Conservation (phyloP, 2,113 vertebrate genomes). For the Saguinus midas region DNA sequence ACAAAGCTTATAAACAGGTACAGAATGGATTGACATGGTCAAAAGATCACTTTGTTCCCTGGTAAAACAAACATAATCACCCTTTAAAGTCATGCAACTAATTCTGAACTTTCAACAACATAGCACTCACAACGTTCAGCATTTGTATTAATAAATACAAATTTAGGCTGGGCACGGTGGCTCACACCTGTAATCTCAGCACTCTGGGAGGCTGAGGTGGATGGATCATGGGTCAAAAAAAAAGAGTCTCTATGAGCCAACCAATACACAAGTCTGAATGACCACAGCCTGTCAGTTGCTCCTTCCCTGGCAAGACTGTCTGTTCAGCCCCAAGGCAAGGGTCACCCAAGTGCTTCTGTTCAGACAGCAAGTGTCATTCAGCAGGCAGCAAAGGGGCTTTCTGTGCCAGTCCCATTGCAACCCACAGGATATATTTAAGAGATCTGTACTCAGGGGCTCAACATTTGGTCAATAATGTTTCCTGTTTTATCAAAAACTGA, state of each 20-base stretch:
- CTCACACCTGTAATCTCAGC: too few relatives aligned
- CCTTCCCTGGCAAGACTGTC: not conserved
- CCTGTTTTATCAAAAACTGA: not conserved
- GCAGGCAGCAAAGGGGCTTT: not conserved
- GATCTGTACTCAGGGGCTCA: not conserved
- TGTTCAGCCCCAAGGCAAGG: not conserved
- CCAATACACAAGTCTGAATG: not conserved
- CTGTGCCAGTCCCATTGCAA: not conserved
- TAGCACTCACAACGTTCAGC: not conserved
- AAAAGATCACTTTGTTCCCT: not conserved
- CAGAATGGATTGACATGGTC: not conserved
- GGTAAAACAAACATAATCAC: not conserved
- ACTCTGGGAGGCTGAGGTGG: too few relatives aligned
- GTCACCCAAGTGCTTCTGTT: not conserved
- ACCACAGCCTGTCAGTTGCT: not conserved
- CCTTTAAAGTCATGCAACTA: not conserved
- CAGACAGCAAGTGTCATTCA: not conserved
- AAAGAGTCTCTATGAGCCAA: not conserved
- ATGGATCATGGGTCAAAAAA: too few relatives aligned
- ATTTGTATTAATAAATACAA: not conserved
- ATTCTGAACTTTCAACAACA: not conserved
- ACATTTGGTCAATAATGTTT: not conserved
- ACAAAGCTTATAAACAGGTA: not conserved
- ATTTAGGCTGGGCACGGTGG: not conserved
- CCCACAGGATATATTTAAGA: not conserved